Conservation (phyloP, 2,888 invertebrate genomes). For the Ichneumoninae sp. region DNA sequence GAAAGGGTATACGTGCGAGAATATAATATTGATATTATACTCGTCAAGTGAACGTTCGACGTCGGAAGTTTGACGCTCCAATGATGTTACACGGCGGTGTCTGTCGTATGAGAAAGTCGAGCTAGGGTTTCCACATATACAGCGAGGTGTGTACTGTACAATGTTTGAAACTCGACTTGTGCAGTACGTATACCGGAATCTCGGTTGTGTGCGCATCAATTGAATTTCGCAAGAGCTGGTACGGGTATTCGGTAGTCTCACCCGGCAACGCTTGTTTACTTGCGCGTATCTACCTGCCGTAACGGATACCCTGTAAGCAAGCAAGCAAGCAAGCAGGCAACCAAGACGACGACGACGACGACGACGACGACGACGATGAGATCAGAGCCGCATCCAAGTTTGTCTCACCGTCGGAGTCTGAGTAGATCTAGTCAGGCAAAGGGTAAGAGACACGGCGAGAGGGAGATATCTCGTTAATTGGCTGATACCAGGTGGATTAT, state of each 20-base stretch:
- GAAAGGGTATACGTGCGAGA: too few relatives aligned
- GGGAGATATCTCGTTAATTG: conserved; percentile 64
- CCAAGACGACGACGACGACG: conserved; percentile 2
- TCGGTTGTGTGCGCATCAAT: conserved; percentile 21
- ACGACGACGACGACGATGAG: conserved; percentile 21
- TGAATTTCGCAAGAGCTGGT: conserved; percentile 20
- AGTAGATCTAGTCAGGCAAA: conserved; percentile 39
- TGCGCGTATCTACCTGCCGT: conserved; percentile 30
- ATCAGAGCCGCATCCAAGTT: conserved; percentile 49
- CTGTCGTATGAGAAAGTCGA: neutral
- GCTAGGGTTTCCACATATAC: neutral
- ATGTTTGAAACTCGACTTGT: neutral
- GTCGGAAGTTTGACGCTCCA: conserved; percentile 16
- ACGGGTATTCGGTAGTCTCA: conserved; percentile 4
- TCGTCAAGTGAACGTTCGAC: neutral
- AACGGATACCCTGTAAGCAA: conserved; percentile 17
- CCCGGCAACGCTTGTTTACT: conserved; percentile 29
- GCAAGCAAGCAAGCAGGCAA: conserved; percentile 14
- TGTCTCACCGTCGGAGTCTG: conserved; percentile 39
- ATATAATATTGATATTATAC: neutral
- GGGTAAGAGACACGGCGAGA: conserved; percentile 19
- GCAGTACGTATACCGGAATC: neutral
- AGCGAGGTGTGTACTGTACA: neutral
- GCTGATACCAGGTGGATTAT: conserved; percentile 67
- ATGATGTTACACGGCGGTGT: neutral